Percentiles rank a stretch among this genome's conserved stretches.
Conservation (phyloP, 92 coral and sea anemone genomes). For the Muricea muricata region DNA sequence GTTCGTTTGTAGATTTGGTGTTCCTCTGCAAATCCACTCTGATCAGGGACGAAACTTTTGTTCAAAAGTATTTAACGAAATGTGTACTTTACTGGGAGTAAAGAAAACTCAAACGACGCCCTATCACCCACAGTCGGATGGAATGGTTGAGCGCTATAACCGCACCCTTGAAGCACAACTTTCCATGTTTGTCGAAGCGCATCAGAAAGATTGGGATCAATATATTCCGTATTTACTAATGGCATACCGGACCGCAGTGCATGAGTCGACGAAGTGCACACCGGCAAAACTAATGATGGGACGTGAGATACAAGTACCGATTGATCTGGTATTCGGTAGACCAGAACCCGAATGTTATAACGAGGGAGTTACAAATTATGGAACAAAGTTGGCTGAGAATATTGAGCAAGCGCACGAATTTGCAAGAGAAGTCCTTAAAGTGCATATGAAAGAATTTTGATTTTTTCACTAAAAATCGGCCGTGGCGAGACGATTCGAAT, state of each 20-base stretch:
- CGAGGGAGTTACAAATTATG: constrained; percentile 22
- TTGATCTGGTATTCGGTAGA: neutral
- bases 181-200: constrained; percentile 19
- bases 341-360: neutral
- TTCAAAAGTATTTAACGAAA: neutral
- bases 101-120: constrained; percentile 1
- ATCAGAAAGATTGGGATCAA: constrained; percentile 32
- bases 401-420: constrained; percentile 27
- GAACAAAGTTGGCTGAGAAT: neutral
- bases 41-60: constrained; percentile 20
- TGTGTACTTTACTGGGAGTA: neutral
- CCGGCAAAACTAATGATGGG: constrained; percentile 23
- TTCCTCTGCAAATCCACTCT: neutral
- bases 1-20: constrained; percentile 49
- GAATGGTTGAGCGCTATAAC: neutral
- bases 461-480: too few species aligned
- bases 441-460: too few species aligned
- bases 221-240: constrained; percentile 6
- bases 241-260: constrained; percentile 22
- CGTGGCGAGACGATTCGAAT: too few species aligned
- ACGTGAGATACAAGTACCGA: constrained; percentile 11
- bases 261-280: constrained; percentile 24
- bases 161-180: constrained; percentile 42
- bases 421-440: constrained; percentile 15
- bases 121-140: constrained; percentile 25